Percentiles rank a stretch among this genome's conserved stretches.
phyloP scores from a whole-genome alignment of 2,113 vertebrate species.

The Colossoma macropomum region DNA sequence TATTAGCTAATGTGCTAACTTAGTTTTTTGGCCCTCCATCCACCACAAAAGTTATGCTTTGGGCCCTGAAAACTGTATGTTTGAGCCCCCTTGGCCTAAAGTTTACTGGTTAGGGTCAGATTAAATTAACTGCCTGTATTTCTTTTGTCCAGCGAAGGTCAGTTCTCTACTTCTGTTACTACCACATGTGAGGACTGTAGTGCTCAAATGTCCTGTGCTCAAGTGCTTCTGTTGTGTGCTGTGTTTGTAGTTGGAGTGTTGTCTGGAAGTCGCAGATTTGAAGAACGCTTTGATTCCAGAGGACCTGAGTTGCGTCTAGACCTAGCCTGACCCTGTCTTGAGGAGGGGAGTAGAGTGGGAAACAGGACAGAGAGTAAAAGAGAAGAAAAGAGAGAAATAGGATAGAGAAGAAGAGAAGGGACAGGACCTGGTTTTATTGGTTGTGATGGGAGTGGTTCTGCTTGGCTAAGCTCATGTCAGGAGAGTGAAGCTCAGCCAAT shows the following conservation, averaged over 20 bases:
- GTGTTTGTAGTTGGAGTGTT: no score
- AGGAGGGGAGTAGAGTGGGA: not conserved
- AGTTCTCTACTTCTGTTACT: no score
- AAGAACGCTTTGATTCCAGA: not conserved
- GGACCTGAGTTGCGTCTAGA: not conserved
- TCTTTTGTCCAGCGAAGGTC: no score
- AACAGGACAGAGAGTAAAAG: not conserved
- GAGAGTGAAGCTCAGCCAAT: slow-evolving; percentile 22
- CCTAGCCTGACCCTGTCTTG: not conserved
- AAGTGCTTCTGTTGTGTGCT: not conserved
- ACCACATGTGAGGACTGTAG: no score
- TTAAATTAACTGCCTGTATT: no score
- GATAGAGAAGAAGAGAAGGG: not conserved
- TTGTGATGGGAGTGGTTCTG: slow-evolving; percentile 39
- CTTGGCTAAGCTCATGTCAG: slow-evolving; percentile 36
- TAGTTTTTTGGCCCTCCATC: no score
- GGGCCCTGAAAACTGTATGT: no score
- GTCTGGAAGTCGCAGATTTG: not conserved
- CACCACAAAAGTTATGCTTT: no score
- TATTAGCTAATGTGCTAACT: no score
- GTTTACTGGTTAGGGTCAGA: no score
- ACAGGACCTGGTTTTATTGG: slow-evolving; percentile 13
- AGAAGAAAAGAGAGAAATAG: not conserved
- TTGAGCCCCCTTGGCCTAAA: no score
- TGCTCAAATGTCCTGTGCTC: no score